These are phyloP conservation scores for Colletes gigas DNA, from an alignment of 1,140 invertebrate genomes.

Conservation along the genomic window DNA sequence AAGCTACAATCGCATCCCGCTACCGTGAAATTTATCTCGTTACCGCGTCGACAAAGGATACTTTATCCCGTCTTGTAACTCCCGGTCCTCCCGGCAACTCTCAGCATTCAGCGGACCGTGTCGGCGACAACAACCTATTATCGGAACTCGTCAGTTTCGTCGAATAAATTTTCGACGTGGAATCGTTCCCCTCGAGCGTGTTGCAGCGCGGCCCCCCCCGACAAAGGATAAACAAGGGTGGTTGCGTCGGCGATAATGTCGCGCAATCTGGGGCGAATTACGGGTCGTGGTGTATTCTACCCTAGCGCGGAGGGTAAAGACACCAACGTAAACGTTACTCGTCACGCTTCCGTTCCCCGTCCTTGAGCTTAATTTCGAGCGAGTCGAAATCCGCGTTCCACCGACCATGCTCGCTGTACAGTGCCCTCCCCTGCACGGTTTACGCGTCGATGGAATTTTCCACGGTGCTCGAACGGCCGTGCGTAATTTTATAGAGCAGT, in stretches of 20 bases:
- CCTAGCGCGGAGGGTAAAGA: not conserved
- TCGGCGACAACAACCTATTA: constrained; percentile 1
- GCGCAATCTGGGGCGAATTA: not conserved
- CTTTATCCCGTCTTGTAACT: not conserved
- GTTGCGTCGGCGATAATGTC: not conserved
- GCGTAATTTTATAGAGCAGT: not conserved
- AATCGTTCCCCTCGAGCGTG: not conserved
- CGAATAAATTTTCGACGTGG: not conserved
- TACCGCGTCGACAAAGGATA: not conserved
- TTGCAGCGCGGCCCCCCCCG: not conserved
- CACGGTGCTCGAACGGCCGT: not conserved
- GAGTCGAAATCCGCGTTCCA: not conserved
- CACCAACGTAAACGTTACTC: not conserved
- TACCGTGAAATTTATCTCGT: not conserved
- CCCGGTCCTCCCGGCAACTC: not conserved
- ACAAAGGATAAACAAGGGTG: not conserved
- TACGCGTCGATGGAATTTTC: constrained; percentile 19
- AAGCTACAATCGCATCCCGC: not conserved
- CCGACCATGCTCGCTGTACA: not conserved
- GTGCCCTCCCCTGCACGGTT: not conserved
- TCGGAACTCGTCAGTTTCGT: not conserved
- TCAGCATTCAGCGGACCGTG: not conserved
- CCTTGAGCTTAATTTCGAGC: not conserved
- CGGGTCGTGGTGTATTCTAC: no score
- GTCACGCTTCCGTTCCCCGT: not conserved